Evolutionary conservation across 2,797 vertebrate species (phyloP).

Genomic region (Botia almorhae): DNA sequence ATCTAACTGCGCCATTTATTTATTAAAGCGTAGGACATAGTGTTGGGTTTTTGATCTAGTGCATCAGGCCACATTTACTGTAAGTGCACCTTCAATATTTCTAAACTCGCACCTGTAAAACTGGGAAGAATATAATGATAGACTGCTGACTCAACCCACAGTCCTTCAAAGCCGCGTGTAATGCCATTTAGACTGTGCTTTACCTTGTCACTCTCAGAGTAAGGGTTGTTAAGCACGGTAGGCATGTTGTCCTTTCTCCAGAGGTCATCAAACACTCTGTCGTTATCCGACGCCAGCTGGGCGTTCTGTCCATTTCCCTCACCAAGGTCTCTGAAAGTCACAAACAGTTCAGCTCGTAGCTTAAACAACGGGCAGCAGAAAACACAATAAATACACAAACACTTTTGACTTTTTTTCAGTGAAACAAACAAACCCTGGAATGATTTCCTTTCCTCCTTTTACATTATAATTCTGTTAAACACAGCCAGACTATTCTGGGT

Average conservation of each 20-base stretch:
- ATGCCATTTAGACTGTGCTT: constrained; percentile 47
- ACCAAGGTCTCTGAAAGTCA: constrained; percentile 82
- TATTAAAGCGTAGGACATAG: not conserved
- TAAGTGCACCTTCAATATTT: constrained; percentile 5
- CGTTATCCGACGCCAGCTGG: constrained; percentile 77
- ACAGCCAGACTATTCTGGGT: not conserved
- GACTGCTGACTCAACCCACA: constrained; percentile 32
- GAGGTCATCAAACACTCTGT: constrained; percentile 75
- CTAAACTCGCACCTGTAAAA: not conserved
- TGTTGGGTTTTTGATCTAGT: not conserved
- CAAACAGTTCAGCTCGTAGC: constrained; percentile 44
- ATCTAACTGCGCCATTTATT: not conserved
- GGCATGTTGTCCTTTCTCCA: constrained; percentile 78
- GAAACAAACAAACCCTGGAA: not conserved
- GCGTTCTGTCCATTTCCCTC: constrained; percentile 75
- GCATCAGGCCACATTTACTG: not conserved
- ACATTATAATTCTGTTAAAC: not conserved
- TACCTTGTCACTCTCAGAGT: constrained; percentile 85
- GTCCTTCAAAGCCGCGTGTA: constrained; percentile 15
- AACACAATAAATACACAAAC: not conserved
- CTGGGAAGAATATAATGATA: constrained; percentile 15
- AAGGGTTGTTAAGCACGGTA: constrained; percentile 79
- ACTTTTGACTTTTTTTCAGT: not conserved
- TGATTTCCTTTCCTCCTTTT: not conserved
- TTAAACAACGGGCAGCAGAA: constrained; percentile 19